These are phyloP conservation scores for Pangasius krempfi DNA, from an alignment of 2,797 vertebrate species.

Conservation along the genomic window DNA sequence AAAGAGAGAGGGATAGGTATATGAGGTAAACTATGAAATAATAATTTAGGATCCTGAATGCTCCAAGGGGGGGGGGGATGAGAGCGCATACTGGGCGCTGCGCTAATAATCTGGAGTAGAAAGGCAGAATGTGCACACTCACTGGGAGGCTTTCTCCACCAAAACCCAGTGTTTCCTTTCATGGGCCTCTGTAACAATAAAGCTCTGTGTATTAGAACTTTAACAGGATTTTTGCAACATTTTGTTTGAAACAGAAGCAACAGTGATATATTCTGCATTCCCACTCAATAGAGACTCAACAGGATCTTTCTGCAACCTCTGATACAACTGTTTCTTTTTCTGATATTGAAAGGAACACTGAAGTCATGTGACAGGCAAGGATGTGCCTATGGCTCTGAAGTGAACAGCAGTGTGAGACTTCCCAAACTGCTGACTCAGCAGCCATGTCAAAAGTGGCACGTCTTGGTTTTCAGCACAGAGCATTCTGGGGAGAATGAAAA, in stretches of 20 bases:
- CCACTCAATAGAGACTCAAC: neutral
- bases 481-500: neutral
- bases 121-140: conserved; percentile 29
- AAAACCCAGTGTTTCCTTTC: conserved; percentile 47
- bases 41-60: conserved; percentile 37
- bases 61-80: conserved; percentile 37
- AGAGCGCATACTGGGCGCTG: conserved; percentile 44
- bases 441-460: conserved; percentile 24
- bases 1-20: neutral
- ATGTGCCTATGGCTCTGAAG: conserved; percentile 16
- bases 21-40: conserved; percentile 35
- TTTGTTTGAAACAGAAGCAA: conserved; percentile 3
- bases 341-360: neutral
- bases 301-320: neutral
- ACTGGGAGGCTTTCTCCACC: conserved; percentile 39
- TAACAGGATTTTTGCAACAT: neutral
- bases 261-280: neutral
- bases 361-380: conserved; percentile 30
- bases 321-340: neutral
- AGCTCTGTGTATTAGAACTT: conserved; percentile 23
- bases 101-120: conserved; percentile 40
- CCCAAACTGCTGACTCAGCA: conserved; percentile 40
- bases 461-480: conserved; percentile 40
- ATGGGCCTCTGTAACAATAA: conserved; percentile 45
- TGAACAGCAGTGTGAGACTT: conserved; percentile 31